Conservation (phyloP, 2,888 invertebrate species). For the Catotricha subobsoleta region DNA sequence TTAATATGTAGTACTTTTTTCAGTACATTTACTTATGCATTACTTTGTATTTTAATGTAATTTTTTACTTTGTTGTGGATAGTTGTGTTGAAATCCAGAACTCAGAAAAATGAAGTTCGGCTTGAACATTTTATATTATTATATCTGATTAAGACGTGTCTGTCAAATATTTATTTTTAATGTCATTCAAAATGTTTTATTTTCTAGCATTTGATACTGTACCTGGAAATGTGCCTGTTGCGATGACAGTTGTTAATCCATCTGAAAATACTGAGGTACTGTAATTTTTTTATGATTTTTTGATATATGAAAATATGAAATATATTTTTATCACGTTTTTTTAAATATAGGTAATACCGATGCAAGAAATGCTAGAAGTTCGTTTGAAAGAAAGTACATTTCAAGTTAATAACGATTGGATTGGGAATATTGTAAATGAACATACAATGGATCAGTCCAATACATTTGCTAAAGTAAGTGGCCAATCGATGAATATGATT, state of each 20-base stretch:
- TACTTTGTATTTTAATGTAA: too few relatives aligned
- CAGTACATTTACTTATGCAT: too few relatives aligned
- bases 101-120: too few relatives aligned
- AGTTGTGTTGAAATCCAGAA: too few relatives aligned
- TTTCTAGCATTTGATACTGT: conserved; percentile 19
- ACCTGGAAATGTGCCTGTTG: conserved; percentile 17
- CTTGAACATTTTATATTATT: too few relatives aligned
- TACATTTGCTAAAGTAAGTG: neutral
- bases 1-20: too few relatives aligned
- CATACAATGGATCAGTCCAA: neutral
- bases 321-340: neutral
- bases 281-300: neutral
- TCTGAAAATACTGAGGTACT: conserved; percentile 24
- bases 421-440: neutral
- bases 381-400: conserved; percentile 33
- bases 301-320: neutral
- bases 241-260: conserved; percentile 17
- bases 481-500: neutral
- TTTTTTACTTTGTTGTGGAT: too few relatives aligned
- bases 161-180: too few relatives aligned
- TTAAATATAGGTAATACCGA: conserved; percentile 27
- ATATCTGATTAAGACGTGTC: too few relatives aligned
- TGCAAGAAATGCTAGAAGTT: conserved; percentile 42
- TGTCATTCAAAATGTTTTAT: too few relatives aligned
- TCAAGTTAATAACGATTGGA: conserved; percentile 29